Percentiles rank a stretch among this genome's conserved stretches.
phyloP scores from a whole-genome alignment of 1,140 invertebrate genomes.

The Drosophila arizonae region DNA sequence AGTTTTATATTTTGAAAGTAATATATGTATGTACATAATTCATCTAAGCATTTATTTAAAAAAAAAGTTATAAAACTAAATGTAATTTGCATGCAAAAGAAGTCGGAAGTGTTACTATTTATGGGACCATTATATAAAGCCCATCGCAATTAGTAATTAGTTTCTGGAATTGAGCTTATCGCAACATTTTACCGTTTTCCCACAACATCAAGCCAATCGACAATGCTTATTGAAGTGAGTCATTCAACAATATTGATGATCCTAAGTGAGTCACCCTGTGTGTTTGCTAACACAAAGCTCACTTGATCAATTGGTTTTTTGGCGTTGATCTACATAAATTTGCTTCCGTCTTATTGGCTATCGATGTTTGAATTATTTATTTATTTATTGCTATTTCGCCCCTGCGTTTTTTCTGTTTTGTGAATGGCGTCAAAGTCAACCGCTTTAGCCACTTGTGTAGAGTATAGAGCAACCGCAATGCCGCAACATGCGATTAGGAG shows the following conservation, averaged over 20 bases:
- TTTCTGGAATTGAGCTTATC: slow-evolving; percentile 15
- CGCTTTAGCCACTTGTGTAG: slow-evolving; percentile 30
- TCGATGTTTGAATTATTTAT: slow-evolving; percentile 29
- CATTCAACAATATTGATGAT: slow-evolving; percentile 34
- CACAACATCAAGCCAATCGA: background rate
- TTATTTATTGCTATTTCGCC: slow-evolving; percentile 20
- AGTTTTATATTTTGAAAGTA: too few species aligned
- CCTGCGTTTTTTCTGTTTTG: slow-evolving; percentile 30
- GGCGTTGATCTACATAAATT: slow-evolving; percentile 42
- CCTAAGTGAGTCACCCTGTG: slow-evolving; percentile 27
- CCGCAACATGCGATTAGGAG: slow-evolving; percentile 45
- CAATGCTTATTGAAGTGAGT: slow-evolving; percentile 30
- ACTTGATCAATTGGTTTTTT: slow-evolving; percentile 39
- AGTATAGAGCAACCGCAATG: slow-evolving; percentile 26
- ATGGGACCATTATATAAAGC: too few species aligned
- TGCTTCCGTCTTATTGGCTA: slow-evolving; percentile 33
- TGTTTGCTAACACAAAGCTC: slow-evolving; percentile 21
- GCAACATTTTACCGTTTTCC: background rate
- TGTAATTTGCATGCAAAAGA: too few species aligned
- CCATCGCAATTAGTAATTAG: too few species aligned
- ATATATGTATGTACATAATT: too few species aligned
- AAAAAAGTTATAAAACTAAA: too few species aligned
- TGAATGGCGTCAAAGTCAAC: slow-evolving; percentile 64
- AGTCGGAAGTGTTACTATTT: too few species aligned
- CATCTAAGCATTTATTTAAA: too few species aligned